phyloP scores from a whole-genome alignment of 2,113 vertebrate species.

The Mesitornis unicolor region DNA sequence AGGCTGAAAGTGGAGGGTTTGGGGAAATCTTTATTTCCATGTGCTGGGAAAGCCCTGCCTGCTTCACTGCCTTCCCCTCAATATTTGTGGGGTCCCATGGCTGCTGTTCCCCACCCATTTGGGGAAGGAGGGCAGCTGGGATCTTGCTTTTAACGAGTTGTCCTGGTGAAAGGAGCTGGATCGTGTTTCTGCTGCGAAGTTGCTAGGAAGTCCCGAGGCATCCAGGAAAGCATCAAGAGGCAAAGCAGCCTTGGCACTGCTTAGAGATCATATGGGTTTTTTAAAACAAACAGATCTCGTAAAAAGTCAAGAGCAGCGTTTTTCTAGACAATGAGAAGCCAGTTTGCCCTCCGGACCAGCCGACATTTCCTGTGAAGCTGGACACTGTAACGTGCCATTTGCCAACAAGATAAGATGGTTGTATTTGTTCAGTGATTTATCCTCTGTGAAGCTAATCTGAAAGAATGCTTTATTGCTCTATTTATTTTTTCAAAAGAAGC shows the following conservation, averaged over 20 bases:
- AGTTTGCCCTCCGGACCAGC: not conserved
- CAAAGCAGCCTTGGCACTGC: not conserved
- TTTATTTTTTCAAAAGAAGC: constrained; percentile 56
- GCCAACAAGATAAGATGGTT: constrained; percentile 36
- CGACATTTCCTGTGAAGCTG: not conserved
- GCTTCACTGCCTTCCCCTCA: accelerated
- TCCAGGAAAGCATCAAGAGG: not conserved
- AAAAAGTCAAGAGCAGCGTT: constrained; percentile 16
- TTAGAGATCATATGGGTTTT: not conserved
- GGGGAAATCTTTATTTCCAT: not conserved
- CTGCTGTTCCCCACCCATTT: accelerated
- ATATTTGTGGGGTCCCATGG: accelerated
- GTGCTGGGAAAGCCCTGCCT: not conserved
- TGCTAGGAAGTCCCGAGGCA: constrained; percentile 20
- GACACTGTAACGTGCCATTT: not conserved
- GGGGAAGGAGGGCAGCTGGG: not conserved
- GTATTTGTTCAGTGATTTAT: constrained; percentile 49
- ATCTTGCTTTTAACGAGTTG: not conserved
- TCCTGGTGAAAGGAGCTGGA: not conserved
- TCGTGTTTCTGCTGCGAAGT: not conserved
- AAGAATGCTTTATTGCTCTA: constrained; percentile 60
- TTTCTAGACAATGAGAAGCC: constrained; percentile 8
- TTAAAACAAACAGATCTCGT: constrained; percentile 27
- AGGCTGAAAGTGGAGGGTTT: not conserved
- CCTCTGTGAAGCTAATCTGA: constrained; percentile 18